These are phyloP conservation scores for Hydropsyche betteni DNA, from an alignment of 2,888 invertebrate genomes.

Conservation along the genomic window DNA sequence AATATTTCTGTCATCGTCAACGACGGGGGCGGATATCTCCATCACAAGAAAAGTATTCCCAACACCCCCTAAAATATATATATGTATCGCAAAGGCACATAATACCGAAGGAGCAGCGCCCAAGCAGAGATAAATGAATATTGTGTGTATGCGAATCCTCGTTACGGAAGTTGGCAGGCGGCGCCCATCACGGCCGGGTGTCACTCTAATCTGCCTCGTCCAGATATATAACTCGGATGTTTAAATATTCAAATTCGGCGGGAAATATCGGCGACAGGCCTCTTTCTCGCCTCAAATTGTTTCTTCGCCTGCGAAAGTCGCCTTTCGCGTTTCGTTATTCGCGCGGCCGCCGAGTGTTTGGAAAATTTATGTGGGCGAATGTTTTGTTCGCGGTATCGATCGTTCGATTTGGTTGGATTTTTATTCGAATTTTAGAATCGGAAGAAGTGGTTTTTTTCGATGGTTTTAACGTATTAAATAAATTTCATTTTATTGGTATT, in stretches of 20 bases:
- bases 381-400: too few relatives aligned
- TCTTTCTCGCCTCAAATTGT: conserved; percentile 4
- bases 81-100: too few relatives aligned
- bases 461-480: too few relatives aligned
- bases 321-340: neutral
- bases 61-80: neutral
- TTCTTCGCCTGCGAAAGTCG: neutral
- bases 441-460: too few relatives aligned
- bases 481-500: too few relatives aligned
- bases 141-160: conserved; percentile 30
- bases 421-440: too few relatives aligned
- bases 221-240: conserved; percentile 33
- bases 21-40: conserved; percentile 25
- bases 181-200: conserved; percentile 32
- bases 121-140: conserved; percentile 33
- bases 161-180: conserved; percentile 37
- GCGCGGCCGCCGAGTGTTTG: too few relatives aligned
- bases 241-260: conserved; percentile 37
- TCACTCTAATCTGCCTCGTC: conserved; percentile 40
- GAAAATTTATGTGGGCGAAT: too few relatives aligned
- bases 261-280: conserved; percentile 12
- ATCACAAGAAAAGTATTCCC: conserved; percentile 25
- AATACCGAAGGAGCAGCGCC: too few relatives aligned
- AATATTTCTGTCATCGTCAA: conserved; percentile 14
- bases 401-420: too few relatives aligned